Conservation (phyloP, 2,113 vertebrate genomes). For the Carlito syrichta region DNA sequence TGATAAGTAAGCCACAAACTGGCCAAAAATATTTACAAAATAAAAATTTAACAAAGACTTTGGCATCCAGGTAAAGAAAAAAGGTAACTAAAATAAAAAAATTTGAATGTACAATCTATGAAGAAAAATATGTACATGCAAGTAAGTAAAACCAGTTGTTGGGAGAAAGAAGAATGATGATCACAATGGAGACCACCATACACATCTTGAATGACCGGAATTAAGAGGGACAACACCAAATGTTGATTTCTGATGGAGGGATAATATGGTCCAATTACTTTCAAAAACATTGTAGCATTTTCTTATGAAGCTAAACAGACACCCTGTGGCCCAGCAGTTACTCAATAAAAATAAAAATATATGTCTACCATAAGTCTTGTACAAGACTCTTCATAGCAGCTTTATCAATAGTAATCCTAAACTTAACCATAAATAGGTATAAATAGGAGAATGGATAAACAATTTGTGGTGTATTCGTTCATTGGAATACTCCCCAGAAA, state of each 20-base stretch:
- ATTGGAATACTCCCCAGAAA: not conserved
- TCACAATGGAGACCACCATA: not conserved
- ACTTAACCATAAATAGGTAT: not conserved
- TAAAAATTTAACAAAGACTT: not conserved
- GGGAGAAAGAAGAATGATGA: not conserved
- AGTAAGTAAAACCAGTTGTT: not conserved
- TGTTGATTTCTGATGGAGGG: not conserved
- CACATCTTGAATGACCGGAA: not conserved
- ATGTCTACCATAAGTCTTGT: not conserved
- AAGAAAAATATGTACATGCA: not conserved
- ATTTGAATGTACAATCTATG: not conserved
- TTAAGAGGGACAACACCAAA: not conserved
- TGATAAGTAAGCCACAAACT: not conserved
- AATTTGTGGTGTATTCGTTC: not conserved
- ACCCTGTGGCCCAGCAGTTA: not conserved
- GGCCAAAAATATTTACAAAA: not conserved
- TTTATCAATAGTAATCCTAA: not conserved
- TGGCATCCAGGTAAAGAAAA: not conserved
- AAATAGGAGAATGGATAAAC: not conserved
- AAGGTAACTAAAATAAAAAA: not conserved
- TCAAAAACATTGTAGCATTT: not conserved
- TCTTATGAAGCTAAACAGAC: not conserved
- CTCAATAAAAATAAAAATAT: not conserved
- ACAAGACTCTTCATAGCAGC: not conserved
- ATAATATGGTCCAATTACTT: not conserved